Percentiles rank a stretch among this genome's conserved stretches.
These are phyloP conservation scores for Crepidodera aurea DNA, from an alignment of 2,888 invertebrate genomes.

Conservation along the genomic window DNA sequence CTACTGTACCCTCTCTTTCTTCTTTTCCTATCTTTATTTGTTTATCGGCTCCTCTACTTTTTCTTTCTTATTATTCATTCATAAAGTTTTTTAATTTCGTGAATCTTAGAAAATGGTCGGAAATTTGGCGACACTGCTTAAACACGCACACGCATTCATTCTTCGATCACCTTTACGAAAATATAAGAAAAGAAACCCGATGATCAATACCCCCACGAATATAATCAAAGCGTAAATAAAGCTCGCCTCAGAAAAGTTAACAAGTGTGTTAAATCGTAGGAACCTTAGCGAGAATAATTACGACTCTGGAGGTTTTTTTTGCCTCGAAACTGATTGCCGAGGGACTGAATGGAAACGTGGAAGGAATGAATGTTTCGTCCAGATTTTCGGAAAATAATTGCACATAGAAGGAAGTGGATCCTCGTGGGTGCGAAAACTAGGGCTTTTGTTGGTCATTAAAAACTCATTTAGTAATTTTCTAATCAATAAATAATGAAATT, in stretches of 20 bases:
- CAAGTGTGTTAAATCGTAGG: conserved; percentile 37
- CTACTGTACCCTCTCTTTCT: too few species aligned
- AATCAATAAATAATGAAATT: not conserved
- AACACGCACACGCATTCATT: conserved; percentile 7
- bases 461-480: not conserved
- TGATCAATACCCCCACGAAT: conserved; percentile 29
- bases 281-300: conserved; percentile 30
- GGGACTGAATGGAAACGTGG: conserved; percentile 28
- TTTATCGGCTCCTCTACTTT: too few species aligned
- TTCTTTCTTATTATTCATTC: too few species aligned
- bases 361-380: conserved; percentile 14
- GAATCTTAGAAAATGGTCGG: not conserved
- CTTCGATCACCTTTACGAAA: conserved; percentile 16
- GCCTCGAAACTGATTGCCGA: conserved; percentile 26
- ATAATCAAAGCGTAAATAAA: conserved; percentile 33
- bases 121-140: not conserved
- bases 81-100: too few species aligned
- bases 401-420: not conserved
- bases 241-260: conserved; percentile 36
- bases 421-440: not conserved
- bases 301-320: conserved; percentile 25
- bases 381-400: conserved; percentile 22
- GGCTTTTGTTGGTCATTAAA: not conserved
- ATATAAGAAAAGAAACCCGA: conserved; percentile 18
- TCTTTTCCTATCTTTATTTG: too few species aligned